Conservation (phyloP, 2,113 vertebrate species). For the Pseudonaja textilis region DNA sequence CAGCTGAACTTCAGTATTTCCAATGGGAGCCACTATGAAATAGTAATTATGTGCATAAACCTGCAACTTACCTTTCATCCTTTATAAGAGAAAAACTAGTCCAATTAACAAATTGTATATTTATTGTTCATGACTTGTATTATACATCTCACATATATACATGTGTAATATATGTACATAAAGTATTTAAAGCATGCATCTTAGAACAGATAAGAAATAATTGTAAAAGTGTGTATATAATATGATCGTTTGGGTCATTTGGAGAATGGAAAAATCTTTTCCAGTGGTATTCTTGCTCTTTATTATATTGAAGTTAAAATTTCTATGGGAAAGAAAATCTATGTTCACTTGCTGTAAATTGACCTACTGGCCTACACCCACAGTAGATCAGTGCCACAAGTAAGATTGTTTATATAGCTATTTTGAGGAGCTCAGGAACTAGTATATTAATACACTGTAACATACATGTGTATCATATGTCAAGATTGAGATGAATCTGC, state of each 20-base stretch:
- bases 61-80: background rate
- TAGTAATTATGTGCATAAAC: background rate
- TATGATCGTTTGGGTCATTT: background rate
- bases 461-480: constrained; percentile 1
- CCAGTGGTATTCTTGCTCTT: background rate
- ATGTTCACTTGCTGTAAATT: background rate
- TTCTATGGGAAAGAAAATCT: background rate
- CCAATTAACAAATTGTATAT: background rate
- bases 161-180: background rate
- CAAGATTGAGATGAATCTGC: background rate
- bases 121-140: background rate
- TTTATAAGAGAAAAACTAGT: background rate
- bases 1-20: background rate
- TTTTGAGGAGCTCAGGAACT: constrained; percentile 31
- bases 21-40: background rate
- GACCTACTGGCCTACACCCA: constrained; percentile 21
- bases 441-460: constrained; percentile 3
- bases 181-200: background rate
- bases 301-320: background rate
- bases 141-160: background rate
- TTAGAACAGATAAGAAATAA: background rate
- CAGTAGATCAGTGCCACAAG: background rate
- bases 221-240: background rate
- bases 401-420: background rate
- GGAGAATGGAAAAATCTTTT: background rate